A percentile compares a stretch with the other conserved stretches of the same genome.
These are phyloP conservation scores for Rhynchotus rufescens DNA, from an alignment of 2,797 vertebrate species.

Conservation along the genomic window DNA sequence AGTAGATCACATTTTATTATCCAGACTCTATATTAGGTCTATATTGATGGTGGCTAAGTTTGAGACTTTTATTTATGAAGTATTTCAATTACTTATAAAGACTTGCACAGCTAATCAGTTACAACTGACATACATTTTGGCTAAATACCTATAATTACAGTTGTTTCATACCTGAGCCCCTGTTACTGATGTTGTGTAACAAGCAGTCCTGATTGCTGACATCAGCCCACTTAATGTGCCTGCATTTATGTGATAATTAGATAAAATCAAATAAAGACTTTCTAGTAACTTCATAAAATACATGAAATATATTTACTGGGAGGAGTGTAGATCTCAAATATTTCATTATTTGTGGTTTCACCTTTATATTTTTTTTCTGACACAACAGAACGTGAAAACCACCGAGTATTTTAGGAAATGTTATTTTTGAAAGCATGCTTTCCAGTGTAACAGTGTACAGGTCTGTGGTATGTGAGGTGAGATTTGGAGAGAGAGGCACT, in stretches of 20 bases:
- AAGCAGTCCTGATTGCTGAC: constrained; percentile 80
- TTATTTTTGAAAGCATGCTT: not conserved
- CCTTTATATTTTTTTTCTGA: constrained; percentile 47
- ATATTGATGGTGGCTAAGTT: constrained; percentile 70
- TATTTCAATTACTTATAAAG: constrained; percentile 78
- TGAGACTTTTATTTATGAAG: constrained; percentile 74
- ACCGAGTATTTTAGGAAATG: not conserved
- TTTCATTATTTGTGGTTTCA: constrained; percentile 21
- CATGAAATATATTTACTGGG: constrained; percentile 41
- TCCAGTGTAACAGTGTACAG: not conserved
- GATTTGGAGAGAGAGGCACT: not conserved
- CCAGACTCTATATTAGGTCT: constrained; percentile 13
- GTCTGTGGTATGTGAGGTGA: not conserved
- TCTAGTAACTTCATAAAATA: constrained; percentile 67
- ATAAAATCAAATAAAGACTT: constrained; percentile 79
- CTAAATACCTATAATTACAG: constrained; percentile 83
- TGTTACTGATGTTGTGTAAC: constrained; percentile 80
- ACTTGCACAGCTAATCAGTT: constrained; percentile 76
- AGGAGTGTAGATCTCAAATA: constrained; percentile 22
- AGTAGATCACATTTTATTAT: not conserved
- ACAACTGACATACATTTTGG: constrained; percentile 75
- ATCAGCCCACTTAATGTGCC: constrained; percentile 75
- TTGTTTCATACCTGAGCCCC: constrained; percentile 80
- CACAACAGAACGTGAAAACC: not conserved
- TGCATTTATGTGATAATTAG: constrained; percentile 73